These are phyloP conservation scores for Alviniconcha strummeri DNA, from an alignment of 2,888 invertebrate species.

Conservation along the genomic window DNA sequence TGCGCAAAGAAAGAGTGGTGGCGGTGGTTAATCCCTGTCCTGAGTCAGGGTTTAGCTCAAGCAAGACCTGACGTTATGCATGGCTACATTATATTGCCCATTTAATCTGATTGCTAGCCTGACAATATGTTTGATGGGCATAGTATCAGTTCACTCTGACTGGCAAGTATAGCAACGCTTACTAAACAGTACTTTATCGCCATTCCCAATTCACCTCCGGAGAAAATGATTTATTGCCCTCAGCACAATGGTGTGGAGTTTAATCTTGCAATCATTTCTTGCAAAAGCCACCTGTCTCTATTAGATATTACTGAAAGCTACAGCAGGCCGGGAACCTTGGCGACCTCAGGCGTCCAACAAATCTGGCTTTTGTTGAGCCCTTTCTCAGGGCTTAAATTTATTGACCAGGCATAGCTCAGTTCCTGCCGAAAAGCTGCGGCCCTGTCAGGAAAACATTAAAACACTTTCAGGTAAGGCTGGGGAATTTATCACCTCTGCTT, in stretches of 20 bases:
- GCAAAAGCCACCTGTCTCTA: too few species aligned
- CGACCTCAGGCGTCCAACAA: too few species aligned
- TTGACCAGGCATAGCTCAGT: neutral
- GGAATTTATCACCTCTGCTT: conserved; percentile 10
- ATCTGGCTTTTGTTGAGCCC: neutral
- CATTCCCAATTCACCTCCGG: neutral
- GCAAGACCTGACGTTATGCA: neutral
- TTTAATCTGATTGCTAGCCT: neutral
- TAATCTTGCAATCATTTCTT: too few species aligned
- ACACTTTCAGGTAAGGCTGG: neutral
- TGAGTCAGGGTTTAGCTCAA: neutral
- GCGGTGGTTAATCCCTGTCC: neutral
- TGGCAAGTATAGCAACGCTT: too few species aligned
- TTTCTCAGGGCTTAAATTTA: neutral
- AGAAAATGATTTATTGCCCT: neutral
- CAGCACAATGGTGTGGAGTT: neutral
- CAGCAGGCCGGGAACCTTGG: too few species aligned
- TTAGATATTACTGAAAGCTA: too few species aligned
- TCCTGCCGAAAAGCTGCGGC: neutral
- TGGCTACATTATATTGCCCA: neutral
- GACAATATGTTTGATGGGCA: neutral
- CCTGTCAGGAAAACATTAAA: conserved; percentile 10
- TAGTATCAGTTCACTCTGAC: neutral
- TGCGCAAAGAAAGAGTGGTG: neutral
- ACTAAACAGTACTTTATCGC: neutral